These are phyloP conservation scores for Hippocampus kuda DNA, from an alignment of 2,797 vertebrate species.

Conservation along the genomic window DNA sequence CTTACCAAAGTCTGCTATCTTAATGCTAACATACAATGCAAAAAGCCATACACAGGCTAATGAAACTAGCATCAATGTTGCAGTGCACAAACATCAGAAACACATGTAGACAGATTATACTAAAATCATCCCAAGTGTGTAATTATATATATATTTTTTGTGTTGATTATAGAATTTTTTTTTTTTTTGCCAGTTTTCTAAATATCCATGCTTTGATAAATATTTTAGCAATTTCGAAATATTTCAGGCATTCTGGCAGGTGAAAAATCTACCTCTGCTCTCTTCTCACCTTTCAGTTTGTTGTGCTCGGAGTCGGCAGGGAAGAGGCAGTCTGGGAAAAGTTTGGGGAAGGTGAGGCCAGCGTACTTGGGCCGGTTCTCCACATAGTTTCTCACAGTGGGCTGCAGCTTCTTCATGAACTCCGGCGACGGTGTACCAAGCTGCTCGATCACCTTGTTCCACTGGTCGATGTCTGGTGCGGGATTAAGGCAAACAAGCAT, in stretches of 20 bases:
- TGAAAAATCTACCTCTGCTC: neutral
- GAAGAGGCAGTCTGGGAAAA: slow-evolving; percentile 97
- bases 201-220: too few species aligned
- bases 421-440: slow-evolving; percentile 91
- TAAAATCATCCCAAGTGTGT: too few species aligned
- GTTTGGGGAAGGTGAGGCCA: slow-evolving; percentile 95
- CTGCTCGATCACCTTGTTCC: slow-evolving; percentile 99
- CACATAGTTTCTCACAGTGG: slow-evolving; percentile 96
- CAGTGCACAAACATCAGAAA: too few species aligned
- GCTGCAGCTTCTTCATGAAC: slow-evolving; percentile 99
- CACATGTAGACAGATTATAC: too few species aligned
- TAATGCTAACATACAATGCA: neutral
- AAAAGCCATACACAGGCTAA: neutral
- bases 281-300: slow-evolving; percentile 93
- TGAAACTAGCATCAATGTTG: neutral
- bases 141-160: too few species aligned
- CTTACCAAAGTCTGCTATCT: neutral
- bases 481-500: slow-evolving; percentile 69
- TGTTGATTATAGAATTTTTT: too few species aligned
- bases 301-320: slow-evolving; percentile 99
- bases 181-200: too few species aligned
- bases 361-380: slow-evolving; percentile 98
- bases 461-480: slow-evolving; percentile 94
- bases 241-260: neutral
- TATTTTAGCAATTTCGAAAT: too few species aligned